Evolutionary conservation across 2,888 invertebrate genomes (phyloP), one percentile per base, ranked within the genome.

Genomic region (Torymus auratus): DNA sequence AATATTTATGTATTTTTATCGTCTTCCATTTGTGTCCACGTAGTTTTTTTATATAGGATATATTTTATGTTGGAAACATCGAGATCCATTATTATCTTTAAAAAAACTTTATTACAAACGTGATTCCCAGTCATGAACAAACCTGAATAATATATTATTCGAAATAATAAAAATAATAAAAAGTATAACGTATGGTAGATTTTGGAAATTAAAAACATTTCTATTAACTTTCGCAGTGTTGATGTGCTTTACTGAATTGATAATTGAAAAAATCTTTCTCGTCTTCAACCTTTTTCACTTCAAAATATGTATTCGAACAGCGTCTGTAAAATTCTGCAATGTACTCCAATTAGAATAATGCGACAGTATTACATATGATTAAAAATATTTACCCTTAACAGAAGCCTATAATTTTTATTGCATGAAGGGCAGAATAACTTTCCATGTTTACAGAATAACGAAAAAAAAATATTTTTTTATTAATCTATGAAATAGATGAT

Each of bases 221-320:
- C 13, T 4, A 72, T 53, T 53, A 53, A 62, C 53, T 62, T 62
- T 72, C 11, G 53, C n/a, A n/a, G 14, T 62, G 15, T 28, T 50
- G 28, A 15, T 69, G 15, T 69, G n/a, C 41, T 41, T 41, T 41
- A 41, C 41, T 41, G 7, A 7, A 41, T 41, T 10, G 7, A 41
- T 41, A 41, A 41, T 41, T 41, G 41, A 41, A 41, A 41, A 41
- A 41, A 0, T 41, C 41, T 41, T 41, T 41, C 41, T 41, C 52
- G 55, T 55, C 68, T 67, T n/a, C 12, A 70, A 20, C 20, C 20
- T 20, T 20, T 20, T 20, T 20, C 2, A 20, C 20, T 20, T 20
- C 28, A 65, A 76, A 80, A 80, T 72, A 76, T 76, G 15, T 68
- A 71, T 75, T 80, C 70, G 60, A 71, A 80, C 75, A 65, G 28